Percentiles rank a stretch among this genome's conserved stretches.
Conservation (phyloP, 1,140 invertebrate species). For the Pachypeltis micranthus region DNA sequence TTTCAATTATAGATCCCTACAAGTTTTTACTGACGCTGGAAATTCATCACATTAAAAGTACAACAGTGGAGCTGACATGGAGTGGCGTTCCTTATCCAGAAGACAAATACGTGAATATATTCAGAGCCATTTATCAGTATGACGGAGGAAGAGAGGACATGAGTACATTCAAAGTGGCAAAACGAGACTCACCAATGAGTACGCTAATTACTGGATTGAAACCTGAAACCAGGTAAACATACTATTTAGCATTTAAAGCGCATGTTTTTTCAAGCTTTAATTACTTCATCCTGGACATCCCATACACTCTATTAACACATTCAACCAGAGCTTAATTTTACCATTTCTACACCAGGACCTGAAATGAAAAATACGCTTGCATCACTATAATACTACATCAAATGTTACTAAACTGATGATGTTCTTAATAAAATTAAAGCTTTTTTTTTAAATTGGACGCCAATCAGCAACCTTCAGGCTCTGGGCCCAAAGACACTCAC, state of each 20-base stretch:
- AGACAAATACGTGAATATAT: constrained; percentile 84
- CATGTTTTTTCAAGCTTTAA: constrained; percentile 7
- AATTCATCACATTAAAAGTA: constrained; percentile 57
- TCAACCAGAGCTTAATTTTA: no score
- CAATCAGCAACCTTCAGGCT: no score
- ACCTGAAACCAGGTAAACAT: constrained; percentile 51
- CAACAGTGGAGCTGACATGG: constrained; percentile 65
- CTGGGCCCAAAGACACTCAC: no score
- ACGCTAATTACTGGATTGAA: constrained; percentile 58
- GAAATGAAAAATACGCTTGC: no score
- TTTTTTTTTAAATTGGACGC: no score
- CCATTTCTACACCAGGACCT: no score
- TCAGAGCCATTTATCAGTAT: constrained; percentile 68
- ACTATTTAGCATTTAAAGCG: background rate
- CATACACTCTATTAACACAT: no score
- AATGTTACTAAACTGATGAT: no score
- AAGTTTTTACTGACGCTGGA: constrained; percentile 66
- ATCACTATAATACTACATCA: no score
- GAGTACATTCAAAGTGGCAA: constrained; percentile 70
- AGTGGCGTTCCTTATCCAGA: constrained; percentile 71
- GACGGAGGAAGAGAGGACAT: constrained; percentile 61
- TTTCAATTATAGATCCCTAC: constrained; percentile 60
- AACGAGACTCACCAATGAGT: constrained; percentile 54
- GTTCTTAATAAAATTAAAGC: no score
- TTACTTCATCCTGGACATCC: no score